A percentile compares a stretch with the other conserved stretches of the same genome.
Conservation (phyloP, 1,140 invertebrate genomes). For the Andrena cerasifolii region DNA sequence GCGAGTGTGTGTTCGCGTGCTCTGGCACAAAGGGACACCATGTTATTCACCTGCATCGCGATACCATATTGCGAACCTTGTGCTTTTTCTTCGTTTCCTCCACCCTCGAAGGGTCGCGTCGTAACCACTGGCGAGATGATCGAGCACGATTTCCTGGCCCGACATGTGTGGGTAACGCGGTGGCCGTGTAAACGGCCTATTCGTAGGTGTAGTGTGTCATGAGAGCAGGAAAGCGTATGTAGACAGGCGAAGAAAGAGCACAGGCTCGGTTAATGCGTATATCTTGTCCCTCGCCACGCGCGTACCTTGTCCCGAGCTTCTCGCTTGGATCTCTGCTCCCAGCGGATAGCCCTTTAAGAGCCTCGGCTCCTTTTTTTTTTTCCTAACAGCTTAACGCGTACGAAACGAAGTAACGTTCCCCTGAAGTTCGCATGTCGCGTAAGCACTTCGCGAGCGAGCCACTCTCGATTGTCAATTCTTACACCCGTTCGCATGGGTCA, state of each 20-base stretch:
- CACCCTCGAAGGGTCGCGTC: constrained; percentile 17
- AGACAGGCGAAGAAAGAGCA: constrained; percentile 3
- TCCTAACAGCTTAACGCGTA: not conserved
- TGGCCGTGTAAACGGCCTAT: constrained; percentile 12
- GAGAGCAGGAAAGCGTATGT: constrained; percentile 13
- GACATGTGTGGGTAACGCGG: constrained; percentile 36
- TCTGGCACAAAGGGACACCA: constrained; percentile 34
- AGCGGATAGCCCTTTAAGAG: not conserved
- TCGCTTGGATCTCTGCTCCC: not conserved
- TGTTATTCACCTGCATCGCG: constrained; percentile 42
- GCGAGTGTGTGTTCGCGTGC: not conserved
- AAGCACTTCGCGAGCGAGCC: too few relatives aligned
- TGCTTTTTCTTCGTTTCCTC: constrained; percentile 9
- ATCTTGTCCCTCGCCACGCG: constrained; percentile 30
- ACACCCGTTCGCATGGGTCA: too few relatives aligned
- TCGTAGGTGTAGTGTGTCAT: constrained; percentile 15
- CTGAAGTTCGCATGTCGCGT: not conserved
- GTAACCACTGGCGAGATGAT: constrained; percentile 27
- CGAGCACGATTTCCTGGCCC: constrained; percentile 37
- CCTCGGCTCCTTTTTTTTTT: not conserved
- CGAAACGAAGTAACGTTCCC: not conserved
- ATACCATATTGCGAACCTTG: constrained; percentile 47
- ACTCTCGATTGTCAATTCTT: too few relatives aligned
- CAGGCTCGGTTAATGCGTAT: constrained; percentile 30
- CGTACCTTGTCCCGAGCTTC: not conserved